These are phyloP conservation scores for Dusona sp. DNA, from an alignment of 2,888 invertebrate genomes.

Conservation along the genomic window DNA sequence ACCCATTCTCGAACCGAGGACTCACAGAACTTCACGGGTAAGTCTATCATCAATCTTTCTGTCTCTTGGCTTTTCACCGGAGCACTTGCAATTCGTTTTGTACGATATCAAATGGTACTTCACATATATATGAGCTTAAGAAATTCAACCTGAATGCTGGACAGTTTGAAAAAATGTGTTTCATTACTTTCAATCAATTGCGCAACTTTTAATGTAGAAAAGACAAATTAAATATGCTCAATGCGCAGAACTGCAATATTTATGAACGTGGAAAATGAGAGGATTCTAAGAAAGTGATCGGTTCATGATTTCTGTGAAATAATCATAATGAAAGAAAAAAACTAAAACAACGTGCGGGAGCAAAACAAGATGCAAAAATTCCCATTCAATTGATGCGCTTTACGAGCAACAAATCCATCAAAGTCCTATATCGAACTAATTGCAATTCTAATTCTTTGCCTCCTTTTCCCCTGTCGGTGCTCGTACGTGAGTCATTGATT, in stretches of 20 bases:
- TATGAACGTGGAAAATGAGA: neutral
- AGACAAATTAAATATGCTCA: neutral
- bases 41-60: constrained; percentile 72
- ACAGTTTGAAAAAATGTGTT: neutral
- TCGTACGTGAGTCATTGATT: neutral
- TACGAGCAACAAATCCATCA: neutral
- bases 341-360: neutral
- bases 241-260: too few species aligned
- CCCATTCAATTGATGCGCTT: neutral
- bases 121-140: too few species aligned
- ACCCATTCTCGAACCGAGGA: constrained; percentile 78
- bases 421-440: constrained; percentile 5
- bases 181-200: neutral
- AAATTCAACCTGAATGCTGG: neutral
- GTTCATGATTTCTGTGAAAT: neutral
- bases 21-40: constrained; percentile 89
- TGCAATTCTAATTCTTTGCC: constrained; percentile 6
- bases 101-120: neutral
- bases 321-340: neutral
- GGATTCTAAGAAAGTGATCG: neutral
- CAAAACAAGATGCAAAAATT: neutral
- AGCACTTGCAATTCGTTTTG: constrained; percentile 12
- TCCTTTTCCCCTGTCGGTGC: neutral
- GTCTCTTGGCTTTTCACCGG: constrained; percentile 3
- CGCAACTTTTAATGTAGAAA: neutral